Evolutionary conservation across 2,888 invertebrate genomes (phyloP), one percentile per base, ranked within the genome.

Genomic region (Pristionchus exspectatus): DNA sequence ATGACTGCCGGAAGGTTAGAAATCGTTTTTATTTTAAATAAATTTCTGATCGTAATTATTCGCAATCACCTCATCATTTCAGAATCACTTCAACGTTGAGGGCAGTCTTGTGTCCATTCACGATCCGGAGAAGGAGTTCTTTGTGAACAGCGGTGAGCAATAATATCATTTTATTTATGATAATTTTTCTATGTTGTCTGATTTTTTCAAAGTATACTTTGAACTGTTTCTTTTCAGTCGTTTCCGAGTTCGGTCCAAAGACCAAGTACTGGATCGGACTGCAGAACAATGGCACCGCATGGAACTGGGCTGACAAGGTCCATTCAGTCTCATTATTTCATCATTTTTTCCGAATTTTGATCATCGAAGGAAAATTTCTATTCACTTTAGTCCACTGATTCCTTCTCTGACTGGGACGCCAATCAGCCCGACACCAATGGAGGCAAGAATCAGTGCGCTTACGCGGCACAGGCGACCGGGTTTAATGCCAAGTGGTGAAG

Each of bases 401-500:
- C 50, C 44, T 81, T 50, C 44, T n/a, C 44, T 10, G 44, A 50
- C 10, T 81, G 81, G 81, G 81, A 81, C 16, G 27, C 14, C 2
- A 81, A 81, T 21, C 81, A 81, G n/a, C 81, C 81, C n/a, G 50
- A 81, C n/a, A 50, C 81, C n/a, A 50, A 81, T 14, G 81, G 81
- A 10, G 81, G 44, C 27, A 81, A 81, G n/a, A n/a, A 44, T 0
- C 27, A 44, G 9, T 81, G 81, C 50, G 81, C 81, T 3, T 81
- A 81, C 50, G 81, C 81, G 2, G 44, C 44, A 14, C 38, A 81
- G n/a, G 44, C 81, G 27, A 38, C 38, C 0, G 81, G 81, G 18
- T 14, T 81, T 4, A 81, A 81, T n/a, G 50, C 24, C 14, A 10
- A n/a, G 44, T 81, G 81, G 81, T 81, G 3, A 59, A 59, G 9